Evolutionary conservation across 2,888 invertebrate genomes (phyloP), one percentile per base, ranked within the genome.

Genomic region (Pterostichus niger): DNA sequence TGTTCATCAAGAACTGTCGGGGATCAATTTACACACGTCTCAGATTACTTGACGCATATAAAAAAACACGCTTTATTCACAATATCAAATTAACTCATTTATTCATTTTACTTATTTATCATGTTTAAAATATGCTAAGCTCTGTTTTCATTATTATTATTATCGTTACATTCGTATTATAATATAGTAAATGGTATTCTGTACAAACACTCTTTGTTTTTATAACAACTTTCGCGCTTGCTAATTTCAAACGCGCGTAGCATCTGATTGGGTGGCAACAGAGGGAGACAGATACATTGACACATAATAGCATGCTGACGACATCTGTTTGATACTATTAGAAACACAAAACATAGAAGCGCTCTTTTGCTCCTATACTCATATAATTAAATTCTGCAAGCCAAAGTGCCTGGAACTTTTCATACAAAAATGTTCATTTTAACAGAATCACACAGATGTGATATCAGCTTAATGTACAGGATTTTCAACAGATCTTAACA

Each of bases 91-190:
- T 24, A 79, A 79, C 35, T 79, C 79, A 33, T 77, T 35, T 76
- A 76, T 76, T 76, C 13, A 54, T 49, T 54, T 76, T 68, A 68
- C 78, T 81, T 80, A 71, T 64, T 80, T 64, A 64, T 33, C 35
- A 73, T 24, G 59, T 82, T 80, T 80, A 80, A 81, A 73, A 75
- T 75, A 75, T 71, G 59, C 82, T 82, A 82, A 82, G 82, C 82
- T 82, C 82, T 82, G 82, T 61, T 75, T 71, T 61, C 68, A 71
- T 75, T 82, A 81, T 82, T 64, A 80, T 80, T 82, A 82, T 75
- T 75, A 82, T 82, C 82, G 24, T 75, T 82, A 82, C 54, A 82
- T 75, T 82, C 82, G 82, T 82, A 82, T 75, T 59, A 75, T 82
- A 75, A 17, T 75, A 46, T 80, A 64, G 35, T 80, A 68, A 76